phyloP scores from a whole-genome alignment of 2,113 vertebrate species.

The Pachypanchax playfairii region DNA sequence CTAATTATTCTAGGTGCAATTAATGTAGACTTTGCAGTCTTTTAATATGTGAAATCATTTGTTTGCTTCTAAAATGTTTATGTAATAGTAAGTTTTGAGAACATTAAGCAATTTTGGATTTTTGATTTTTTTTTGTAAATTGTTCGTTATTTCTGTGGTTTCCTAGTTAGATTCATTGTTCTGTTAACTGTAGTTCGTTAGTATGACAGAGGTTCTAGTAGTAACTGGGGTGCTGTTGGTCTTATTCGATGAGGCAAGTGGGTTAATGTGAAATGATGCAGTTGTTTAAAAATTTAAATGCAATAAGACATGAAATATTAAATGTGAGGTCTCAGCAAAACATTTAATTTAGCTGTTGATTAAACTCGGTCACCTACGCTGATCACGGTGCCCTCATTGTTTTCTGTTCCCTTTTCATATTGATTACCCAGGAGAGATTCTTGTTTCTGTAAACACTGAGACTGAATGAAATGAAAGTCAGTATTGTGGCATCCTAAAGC shows the following conservation, averaged over 20 bases:
- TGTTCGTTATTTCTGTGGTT: constrained; percentile 31
- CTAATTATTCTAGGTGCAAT: neutral
- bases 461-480: constrained; percentile 14
- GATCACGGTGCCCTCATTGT: constrained; percentile 9
- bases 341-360: constrained; percentile 2
- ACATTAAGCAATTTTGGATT: neutral
- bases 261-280: neutral
- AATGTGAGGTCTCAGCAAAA: neutral
- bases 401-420: neutral
- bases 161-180: constrained; percentile 24
- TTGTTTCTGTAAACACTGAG: neutral
- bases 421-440: constrained; percentile 4
- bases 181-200: constrained; percentile 31
- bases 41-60: constrained; percentile 2
- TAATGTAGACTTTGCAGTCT: neutral
- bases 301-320: neutral
- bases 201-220: constrained; percentile 4
- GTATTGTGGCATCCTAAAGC: constrained; percentile 20
- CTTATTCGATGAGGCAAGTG: neutral
- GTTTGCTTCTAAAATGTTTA: constrained; percentile 5
- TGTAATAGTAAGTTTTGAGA: neutral
- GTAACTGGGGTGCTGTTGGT: constrained; percentile 2
- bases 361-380: constrained; percentile 13
- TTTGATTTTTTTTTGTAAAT: neutral
- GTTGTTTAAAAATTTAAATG: neutral